phyloP scores from a whole-genome alignment of 2,888 invertebrate genomes.

The Tholera decimalis region DNA sequence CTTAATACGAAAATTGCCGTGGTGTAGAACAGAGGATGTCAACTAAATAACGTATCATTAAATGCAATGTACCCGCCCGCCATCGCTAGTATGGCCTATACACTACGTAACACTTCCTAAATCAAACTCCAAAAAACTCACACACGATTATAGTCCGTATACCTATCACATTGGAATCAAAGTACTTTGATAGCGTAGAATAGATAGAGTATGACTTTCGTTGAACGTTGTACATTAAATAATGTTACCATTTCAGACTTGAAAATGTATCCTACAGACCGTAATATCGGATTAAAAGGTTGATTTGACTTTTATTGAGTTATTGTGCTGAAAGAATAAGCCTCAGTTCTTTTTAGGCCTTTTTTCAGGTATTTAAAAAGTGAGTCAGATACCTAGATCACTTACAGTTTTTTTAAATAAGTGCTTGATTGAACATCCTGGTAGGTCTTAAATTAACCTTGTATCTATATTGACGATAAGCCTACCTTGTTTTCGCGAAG shows the following conservation, averaged over 20 bases:
- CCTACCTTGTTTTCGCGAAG: too few species aligned
- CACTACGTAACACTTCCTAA: slow-evolving; percentile 40
- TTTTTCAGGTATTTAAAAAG: background rate
- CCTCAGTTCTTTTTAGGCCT: background rate
- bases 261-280: slow-evolving; percentile 12
- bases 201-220: slow-evolving; percentile 6
- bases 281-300: slow-evolving; percentile 14
- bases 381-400: background rate
- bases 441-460: slow-evolving; percentile 8
- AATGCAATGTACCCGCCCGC: slow-evolving; percentile 62
- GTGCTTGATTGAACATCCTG: slow-evolving; percentile 8
- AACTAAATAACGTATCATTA: slow-evolving; percentile 66
- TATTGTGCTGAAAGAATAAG: background rate
- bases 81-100: slow-evolving; percentile 17
- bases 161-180: background rate
- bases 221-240: background rate
- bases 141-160: slow-evolving; percentile 32
- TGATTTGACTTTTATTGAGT: background rate
- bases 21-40: slow-evolving; percentile 72
- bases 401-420: slow-evolving; percentile 13
- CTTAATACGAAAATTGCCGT: slow-evolving; percentile 74
- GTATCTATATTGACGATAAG: background rate
- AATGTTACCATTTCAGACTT: background rate
- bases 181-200: background rate
- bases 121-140: background rate